Evolutionary conservation across 2,888 invertebrate species (phyloP), one percentile per base, ranked within the genome.

Genomic region (Pheosia tremula): DNA sequence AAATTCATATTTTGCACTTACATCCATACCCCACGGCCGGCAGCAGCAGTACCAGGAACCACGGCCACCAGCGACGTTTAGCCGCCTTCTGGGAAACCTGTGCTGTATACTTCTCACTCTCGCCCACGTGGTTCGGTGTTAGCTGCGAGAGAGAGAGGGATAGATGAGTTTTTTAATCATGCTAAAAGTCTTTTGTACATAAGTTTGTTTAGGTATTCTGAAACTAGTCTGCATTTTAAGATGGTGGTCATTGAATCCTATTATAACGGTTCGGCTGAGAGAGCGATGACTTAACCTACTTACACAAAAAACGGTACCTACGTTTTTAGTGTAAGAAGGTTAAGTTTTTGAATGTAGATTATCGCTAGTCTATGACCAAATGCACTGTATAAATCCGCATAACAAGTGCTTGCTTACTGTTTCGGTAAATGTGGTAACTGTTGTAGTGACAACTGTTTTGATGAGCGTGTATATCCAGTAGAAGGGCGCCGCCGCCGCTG

Each of bases 401-500:
- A 24, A 24, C 24, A 24, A 1, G 24, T 24, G 24, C 39, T 2
- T 57, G 11, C 88, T 86, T 64, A 93, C 92, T 62, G 89, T 90
- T 81, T 91, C 89, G n/a, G 91, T 91, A 66, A 91, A 79, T 0
- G 91, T 91, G 2, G 91, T 92, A 13, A 91, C 85, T 0, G 89
- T 91, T 38, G 89, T 91, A 49, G 90, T 91, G 56, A 91, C 76
- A 0, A 84, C 74, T 0, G 78, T 87, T 61, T 79, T 87, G 68
- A 91, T 77, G 39, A 86, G 11, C 0, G 83, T 78, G 75, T 91
- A 92, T 43, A 93, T 77, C 91, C 90, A 92, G 65, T 81, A 77
- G 83, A 93, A 88, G 0, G 93, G 91, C 36, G 89, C 85, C 3
- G 79, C 83, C 4, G 78, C 79, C 6, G 70, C 81, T 0, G 87